Base-by-base conservation (phyloP, 2,888 invertebrate species). In the Pachymerium ferrugineum region DNA sequence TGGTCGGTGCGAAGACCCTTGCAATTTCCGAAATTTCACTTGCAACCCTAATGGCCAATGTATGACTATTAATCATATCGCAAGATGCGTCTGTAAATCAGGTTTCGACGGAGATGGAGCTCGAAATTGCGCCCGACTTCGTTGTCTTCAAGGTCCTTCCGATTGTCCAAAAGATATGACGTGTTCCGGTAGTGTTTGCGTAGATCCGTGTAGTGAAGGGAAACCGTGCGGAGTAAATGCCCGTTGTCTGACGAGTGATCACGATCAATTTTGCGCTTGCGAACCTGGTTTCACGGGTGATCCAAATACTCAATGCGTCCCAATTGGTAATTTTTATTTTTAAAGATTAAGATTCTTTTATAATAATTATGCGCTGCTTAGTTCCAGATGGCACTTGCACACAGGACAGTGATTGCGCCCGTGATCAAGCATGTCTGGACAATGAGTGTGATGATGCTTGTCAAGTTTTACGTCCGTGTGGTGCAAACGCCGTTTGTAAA, bases 51-150 rank as follows among this genome's bases (percentile, higher is more conserved):
- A 94, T 80, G 85, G 89, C 0, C 92, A 94, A 77, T 94, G 94
- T 80, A 85, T 89, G 16, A 85, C 89, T 1, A 86, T 88, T 79
- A 89, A 90, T 80, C 94, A 94, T 82, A 87, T 90, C 76, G 92
- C 94, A 0, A 89, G 91, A 31, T 95, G 94, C 80, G 89, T 93
- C 75, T 95, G 95, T 80, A 86, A 89, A 28, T 90, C 92, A 76
- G 92, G 91, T 0, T 78, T 76, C 74, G 74, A 76, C 70, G 78
- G 78, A 25, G 76, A 78, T 70, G 76, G 78, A 33, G 31, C 62
- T 3, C 62, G 62, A 6, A 62, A 62, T 14, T 75, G 75, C n/a
- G 70, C 29, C 22, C 70, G 74, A 3, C 70, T 70, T 10, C 25
- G 70, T 12, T 78, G 78, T 42, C 74, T 77, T 30, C 35, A 22